Conservation (phyloP, 2,888 invertebrate genomes). For the Apodemia hepburni region DNA sequence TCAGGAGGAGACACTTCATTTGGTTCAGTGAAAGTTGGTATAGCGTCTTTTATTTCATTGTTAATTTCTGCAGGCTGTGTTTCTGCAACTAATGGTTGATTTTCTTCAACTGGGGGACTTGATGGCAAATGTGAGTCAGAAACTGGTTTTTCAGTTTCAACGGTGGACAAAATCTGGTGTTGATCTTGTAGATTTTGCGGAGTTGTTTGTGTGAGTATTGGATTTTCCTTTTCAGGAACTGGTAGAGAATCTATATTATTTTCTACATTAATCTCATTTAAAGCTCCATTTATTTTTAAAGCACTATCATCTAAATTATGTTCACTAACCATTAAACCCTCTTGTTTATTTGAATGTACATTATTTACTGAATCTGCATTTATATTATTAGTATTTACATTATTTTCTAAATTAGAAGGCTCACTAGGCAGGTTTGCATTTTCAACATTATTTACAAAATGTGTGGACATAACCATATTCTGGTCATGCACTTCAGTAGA, state of each 20-base stretch:
- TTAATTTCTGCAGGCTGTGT: not conserved
- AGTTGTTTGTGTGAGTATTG: not conserved
- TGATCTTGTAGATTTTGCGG: not conserved
- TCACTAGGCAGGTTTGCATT: conserved; percentile 11
- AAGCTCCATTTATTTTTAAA: conserved; percentile 15
- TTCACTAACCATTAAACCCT: conserved; percentile 2
- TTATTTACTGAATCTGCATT: conserved; percentile 3
- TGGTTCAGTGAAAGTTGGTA: not conserved
- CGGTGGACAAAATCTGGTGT: not conserved
- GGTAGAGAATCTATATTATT: not conserved
- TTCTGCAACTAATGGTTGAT: not conserved
- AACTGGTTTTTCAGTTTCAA: not conserved
- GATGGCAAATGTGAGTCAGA: not conserved
- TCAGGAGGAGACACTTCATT: not conserved
- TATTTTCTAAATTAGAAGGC: conserved; percentile 9
- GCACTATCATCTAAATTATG: conserved; percentile 9
- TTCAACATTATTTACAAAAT: conserved; percentile 31
- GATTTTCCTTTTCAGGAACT: not conserved
- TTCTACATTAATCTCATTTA: conserved; percentile 1
- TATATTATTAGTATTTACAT: conserved; percentile 6
- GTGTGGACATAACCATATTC: conserved; percentile 39
- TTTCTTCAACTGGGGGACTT: not conserved
- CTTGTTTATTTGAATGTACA: not conserved
- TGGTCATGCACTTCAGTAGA: conserved; percentile 39
- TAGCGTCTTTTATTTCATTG: not conserved